Evolutionary conservation across 1,140 invertebrate genomes (phyloP), one percentile per base, ranked within the genome.

Genomic region (Danaus plexippus): DNA sequence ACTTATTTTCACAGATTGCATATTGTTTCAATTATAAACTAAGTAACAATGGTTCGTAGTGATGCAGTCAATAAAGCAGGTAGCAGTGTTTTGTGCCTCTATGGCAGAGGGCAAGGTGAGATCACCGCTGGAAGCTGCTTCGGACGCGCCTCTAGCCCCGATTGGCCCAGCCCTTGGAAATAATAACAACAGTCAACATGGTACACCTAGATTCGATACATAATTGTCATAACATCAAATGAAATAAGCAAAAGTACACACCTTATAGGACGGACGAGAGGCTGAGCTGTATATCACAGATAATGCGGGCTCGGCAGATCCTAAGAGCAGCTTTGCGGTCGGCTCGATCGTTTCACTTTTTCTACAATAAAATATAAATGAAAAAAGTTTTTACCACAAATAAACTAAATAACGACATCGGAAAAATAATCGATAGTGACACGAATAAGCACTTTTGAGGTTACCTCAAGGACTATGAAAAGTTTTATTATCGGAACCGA

Each of bases 281-380:
- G 86, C 89, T 91, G 90, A 92, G 90, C 91, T 91, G 89, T 89
- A 89, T 92, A 93, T 93, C 92, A 93, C 92, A 93, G 92, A 91
- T 87, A 85, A 80, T 76, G 76, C 69, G 84, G 87, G 81, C 83
- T 77, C 88, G 85, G 75, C 76, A 80, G 72, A 82, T 85, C 81
- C 77, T 83, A 63, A 60, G 65, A 81, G 80, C 80, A 84, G 78
- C 77, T 87, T 82, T 69, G 75, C 81, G 82, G 81, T 75, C 76
- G 74, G 79, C 80, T 86, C 81, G 80, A 69, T 72, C 72, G 76
- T 82, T 80, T 80, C 71, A 80, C 71, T 74, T 82, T 73, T 78
- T 84, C 80, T 86, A 75, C 46, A 67, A 60, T 45, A 67, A 43
- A 61, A 57, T 46, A 49, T 59, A 52, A 32, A 32, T 6, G 22